Evolutionary conservation across 1,140 invertebrate genomes (phyloP).

Genomic region (Trinorchestia longiramus): DNA sequence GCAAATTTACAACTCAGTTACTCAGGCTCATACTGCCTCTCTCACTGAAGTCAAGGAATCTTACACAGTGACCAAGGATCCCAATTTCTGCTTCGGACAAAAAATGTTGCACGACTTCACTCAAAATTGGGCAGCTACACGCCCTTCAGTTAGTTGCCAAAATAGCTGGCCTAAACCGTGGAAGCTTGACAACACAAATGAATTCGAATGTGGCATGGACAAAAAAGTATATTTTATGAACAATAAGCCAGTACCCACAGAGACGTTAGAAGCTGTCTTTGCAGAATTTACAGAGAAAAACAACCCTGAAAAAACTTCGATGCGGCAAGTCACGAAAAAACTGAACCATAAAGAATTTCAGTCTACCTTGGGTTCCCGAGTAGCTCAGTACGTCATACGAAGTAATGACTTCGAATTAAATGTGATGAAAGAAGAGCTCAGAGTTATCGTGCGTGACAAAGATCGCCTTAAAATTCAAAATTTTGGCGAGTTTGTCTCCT

Average conservation of each 20-base stretch:
- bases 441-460: not conserved
- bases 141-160: not conserved
- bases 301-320: not conserved
- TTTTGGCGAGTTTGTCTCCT: not conserved
- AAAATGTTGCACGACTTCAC: not conserved
- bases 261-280: not conserved
- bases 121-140: not conserved
- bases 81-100: not conserved
- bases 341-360: not conserved
- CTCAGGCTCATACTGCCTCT: not conserved
- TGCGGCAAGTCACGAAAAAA: not conserved
- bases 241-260: not conserved
- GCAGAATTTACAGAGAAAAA: not conserved
- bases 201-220: not conserved
- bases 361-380: not conserved
- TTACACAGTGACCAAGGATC: not conserved
- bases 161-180: not conserved
- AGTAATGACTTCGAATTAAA: not conserved
- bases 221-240: not conserved
- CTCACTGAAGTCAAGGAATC: not conserved
- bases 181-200: not conserved
- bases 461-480: not conserved
- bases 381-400: not conserved
- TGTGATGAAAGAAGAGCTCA: not conserved
- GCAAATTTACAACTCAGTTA: not conserved